These are phyloP conservation scores for Frankliniella fusca DNA, from an alignment of 2,888 invertebrate genomes.

Conservation along the genomic window DNA sequence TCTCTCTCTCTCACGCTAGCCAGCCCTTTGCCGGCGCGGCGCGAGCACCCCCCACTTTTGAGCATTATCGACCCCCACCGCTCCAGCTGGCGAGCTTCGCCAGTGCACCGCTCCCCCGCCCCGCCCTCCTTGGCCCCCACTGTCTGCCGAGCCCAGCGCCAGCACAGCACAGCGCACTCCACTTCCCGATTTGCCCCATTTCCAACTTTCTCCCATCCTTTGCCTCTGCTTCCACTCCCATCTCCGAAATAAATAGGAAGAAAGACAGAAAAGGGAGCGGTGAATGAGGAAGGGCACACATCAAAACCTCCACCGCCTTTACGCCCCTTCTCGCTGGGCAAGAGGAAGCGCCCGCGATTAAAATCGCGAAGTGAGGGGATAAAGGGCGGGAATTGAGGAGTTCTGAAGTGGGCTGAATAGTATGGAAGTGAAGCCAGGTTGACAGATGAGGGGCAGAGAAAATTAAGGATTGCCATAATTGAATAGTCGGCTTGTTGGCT, in stretches of 20 bases:
- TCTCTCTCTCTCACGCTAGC: neutral
- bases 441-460: no score
- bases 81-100: constrained; percentile 2
- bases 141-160: neutral
- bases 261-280: neutral
- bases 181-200: neutral
- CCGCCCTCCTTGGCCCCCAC: neutral
- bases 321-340: no score
- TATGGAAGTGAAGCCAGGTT: no score
- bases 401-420: no score
- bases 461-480: no score
- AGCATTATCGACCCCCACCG: constrained; percentile 21
- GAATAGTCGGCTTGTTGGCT: no score
- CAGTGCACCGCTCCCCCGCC: neutral
- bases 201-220: neutral
- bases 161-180: neutral
- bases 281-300: no score
- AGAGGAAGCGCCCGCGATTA: no score
- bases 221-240: neutral
- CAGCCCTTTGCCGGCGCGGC: neutral
- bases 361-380: no score
- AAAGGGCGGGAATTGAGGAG: no score
- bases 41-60: neutral
- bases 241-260: neutral
- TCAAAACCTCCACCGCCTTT: no score